These are phyloP conservation scores for Anas platyrhynchos DNA, from an alignment of 2,113 vertebrate genomes.

Conservation along the genomic window DNA sequence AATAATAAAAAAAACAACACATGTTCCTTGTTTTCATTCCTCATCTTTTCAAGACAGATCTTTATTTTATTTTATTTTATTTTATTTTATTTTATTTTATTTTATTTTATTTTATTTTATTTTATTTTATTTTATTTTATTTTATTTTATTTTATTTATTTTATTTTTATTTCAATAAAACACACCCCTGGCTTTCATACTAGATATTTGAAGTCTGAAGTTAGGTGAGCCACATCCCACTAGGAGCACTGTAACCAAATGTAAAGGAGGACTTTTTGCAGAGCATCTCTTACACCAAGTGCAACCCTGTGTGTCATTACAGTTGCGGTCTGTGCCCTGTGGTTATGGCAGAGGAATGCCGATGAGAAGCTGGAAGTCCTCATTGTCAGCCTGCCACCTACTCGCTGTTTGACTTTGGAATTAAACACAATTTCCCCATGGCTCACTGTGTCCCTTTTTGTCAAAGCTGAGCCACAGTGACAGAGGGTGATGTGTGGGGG, in stretches of 20 bases:
- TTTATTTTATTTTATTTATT: background rate
- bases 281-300: background rate
- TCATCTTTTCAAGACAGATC: background rate
- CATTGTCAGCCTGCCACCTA: conserved; percentile 65
- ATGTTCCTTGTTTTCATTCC: background rate
- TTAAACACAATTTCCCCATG: conserved; percentile 72
- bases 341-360: conserved; percentile 48
- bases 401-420: conserved; percentile 70
- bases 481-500: conserved; percentile 72
- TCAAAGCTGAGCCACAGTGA: conserved; percentile 67
- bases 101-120: no score
- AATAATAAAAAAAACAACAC: background rate
- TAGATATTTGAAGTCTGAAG: conserved; percentile 25
- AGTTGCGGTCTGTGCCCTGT: background rate
- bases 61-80: background rate
- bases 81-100: no score
- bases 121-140: no score
- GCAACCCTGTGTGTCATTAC: background rate
- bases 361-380: conserved; percentile 61
- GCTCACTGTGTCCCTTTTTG: conserved; percentile 69
- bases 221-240: conserved; percentile 38
- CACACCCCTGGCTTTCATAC: conserved; percentile 39
- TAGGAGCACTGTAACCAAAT: conserved; percentile 11
- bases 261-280: conserved; percentile 12
- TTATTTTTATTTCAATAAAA: conserved; percentile 18